Conservation (phyloP, 2,888 invertebrate genomes). For the Myopa tessellatipennis region DNA sequence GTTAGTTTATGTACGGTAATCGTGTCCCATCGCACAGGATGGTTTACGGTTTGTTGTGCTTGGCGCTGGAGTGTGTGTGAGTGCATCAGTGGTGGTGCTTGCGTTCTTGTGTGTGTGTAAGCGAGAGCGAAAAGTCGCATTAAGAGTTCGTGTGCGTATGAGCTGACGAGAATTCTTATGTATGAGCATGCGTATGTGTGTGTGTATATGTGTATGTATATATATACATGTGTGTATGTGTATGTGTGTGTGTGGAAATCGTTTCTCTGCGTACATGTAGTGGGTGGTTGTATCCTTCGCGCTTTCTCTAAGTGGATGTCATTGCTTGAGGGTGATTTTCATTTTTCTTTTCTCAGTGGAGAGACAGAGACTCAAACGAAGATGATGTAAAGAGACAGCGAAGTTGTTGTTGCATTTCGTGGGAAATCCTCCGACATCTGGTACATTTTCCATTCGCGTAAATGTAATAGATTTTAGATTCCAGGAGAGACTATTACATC, state of each 20-base stretch:
- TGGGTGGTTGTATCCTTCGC: constrained; percentile 51
- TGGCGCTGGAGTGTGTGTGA: constrained; percentile 47
- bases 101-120: constrained; percentile 38
- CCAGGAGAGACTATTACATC: not conserved
- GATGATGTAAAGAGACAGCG: constrained; percentile 46
- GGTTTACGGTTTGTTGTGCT: constrained; percentile 66
- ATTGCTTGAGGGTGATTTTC: constrained; percentile 54
- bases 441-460: constrained; percentile 5
- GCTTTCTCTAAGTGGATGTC: constrained; percentile 43
- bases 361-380: constrained; percentile 38
- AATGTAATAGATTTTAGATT: constrained; percentile 6
- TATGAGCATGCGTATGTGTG: not conserved
- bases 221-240: not conserved
- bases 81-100: constrained; percentile 40
- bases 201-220: not conserved
- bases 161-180: constrained; percentile 14
- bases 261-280: constrained; percentile 13
- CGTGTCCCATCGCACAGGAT: constrained; percentile 51
- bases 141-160: constrained; percentile 21
- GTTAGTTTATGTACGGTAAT: constrained; percentile 59
- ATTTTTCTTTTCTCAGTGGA: constrained; percentile 38
- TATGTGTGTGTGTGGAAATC: constrained; percentile 5
- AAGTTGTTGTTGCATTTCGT: not conserved
- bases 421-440: not conserved
- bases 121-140: constrained; percentile 17